A percentile compares a stretch with the other conserved stretches of the same genome.
These are phyloP conservation scores for Leptonema lineaticorne DNA, from an alignment of 1,140 invertebrate genomes.

Conservation along the genomic window DNA sequence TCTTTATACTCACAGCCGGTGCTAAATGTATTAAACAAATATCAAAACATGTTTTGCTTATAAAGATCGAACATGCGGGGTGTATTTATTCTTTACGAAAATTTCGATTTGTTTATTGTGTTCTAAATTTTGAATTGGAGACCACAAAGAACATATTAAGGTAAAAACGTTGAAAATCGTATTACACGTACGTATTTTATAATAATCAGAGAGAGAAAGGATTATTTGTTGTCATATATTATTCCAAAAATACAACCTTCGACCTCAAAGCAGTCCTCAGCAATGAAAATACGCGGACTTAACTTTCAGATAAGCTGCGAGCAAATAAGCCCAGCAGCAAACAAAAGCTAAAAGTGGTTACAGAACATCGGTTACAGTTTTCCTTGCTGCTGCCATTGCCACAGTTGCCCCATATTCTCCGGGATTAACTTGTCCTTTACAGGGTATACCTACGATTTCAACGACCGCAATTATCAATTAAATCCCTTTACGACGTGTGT, in stretches of 20 bases:
- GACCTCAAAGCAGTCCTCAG: slow-evolving; percentile 8
- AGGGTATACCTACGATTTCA: slow-evolving; percentile 12
- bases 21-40: too few relatives aligned
- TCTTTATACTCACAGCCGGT: too few relatives aligned
- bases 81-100: neutral
- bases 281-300: slow-evolving; percentile 12
- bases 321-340: slow-evolving; percentile 12
- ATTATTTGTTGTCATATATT: neutral
- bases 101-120: slow-evolving; percentile 9
- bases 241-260: neutral
- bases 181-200: neutral
- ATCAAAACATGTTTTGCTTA: neutral
- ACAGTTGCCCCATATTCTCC: too few relatives aligned
- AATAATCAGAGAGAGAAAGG: neutral
- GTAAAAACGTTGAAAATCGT: slow-evolving; percentile 3
- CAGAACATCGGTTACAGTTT: slow-evolving; percentile 25
- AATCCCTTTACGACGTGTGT: slow-evolving; percentile 30
- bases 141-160: slow-evolving; percentile 6
- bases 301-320: slow-evolving; percentile 20
- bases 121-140: neutral
- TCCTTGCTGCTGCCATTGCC: too few relatives aligned
- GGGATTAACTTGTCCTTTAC: slow-evolving; percentile 37
- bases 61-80: neutral
- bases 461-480: slow-evolving; percentile 22
- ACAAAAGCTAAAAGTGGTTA: slow-evolving; percentile 13